These are phyloP conservation scores for Exocentrus adspersus DNA, from an alignment of 2,888 invertebrate genomes.

Conservation along the genomic window DNA sequence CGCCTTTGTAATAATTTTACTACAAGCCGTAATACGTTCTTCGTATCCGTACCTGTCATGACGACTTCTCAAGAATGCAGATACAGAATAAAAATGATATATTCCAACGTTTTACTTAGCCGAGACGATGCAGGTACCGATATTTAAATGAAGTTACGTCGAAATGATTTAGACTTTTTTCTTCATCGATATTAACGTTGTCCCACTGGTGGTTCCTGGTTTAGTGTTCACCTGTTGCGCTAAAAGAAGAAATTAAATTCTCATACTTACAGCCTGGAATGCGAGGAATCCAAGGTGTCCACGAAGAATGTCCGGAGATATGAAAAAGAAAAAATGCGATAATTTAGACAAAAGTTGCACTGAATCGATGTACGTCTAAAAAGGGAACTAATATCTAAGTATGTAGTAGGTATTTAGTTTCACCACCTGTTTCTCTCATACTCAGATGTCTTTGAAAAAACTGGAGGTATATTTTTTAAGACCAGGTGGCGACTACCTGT, in stretches of 20 bases:
- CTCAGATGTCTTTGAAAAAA: no score
- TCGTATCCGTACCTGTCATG: constrained; percentile 56
- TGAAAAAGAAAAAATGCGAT: constrained; percentile 10
- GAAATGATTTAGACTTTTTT: constrained; percentile 39
- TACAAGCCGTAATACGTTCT: constrained; percentile 58
- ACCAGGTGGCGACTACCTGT: no score
- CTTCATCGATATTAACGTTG: constrained; percentile 36
- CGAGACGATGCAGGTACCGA: constrained; percentile 39
- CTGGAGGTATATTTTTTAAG: no score
- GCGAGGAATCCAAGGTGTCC: not conserved
- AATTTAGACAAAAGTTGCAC: not conserved
- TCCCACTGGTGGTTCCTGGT: constrained; percentile 19
- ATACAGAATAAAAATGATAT: constrained; percentile 60
- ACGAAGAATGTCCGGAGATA: constrained; percentile 2
- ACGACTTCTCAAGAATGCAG: constrained; percentile 56
- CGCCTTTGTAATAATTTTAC: constrained; percentile 60
- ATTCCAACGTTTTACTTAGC: constrained; percentile 50
- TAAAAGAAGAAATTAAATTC: constrained; percentile 1
- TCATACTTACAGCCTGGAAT: constrained; percentile 25
- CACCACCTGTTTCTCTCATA: no score
- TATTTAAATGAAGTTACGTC: constrained; percentile 43
- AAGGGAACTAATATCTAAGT: no score
- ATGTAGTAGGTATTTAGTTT: no score
- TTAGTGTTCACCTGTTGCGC: no score
- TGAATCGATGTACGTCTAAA: no score